Conservation (phyloP, 1,140 invertebrate genomes). For the Rhopalosiphum padi region DNA sequence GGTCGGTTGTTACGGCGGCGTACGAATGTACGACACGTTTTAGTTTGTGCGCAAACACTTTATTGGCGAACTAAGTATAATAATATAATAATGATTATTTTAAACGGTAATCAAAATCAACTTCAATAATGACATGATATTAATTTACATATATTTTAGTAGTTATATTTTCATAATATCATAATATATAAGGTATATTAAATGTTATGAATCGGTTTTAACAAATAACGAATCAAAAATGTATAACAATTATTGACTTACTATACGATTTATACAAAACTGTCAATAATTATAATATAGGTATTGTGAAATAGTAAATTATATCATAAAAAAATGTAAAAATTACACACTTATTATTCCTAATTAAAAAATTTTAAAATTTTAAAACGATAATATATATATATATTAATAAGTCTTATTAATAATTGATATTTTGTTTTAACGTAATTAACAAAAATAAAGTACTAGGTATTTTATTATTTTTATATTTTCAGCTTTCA, state of each 20-base stretch:
- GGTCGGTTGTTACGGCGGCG: not conserved
- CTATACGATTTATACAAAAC: too few relatives aligned
- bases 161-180: not conserved
- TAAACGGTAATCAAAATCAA: not conserved
- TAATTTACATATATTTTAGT: not conserved
- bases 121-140: not conserved
- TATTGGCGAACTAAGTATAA: not conserved
- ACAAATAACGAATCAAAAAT: too few relatives aligned
- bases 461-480: not conserved
- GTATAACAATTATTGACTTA: too few relatives aligned
- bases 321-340: not conserved
- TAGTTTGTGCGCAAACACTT: too few relatives aligned
- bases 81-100: not conserved
- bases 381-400: not conserved
- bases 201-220: too few relatives aligned
- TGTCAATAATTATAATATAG: too few relatives aligned
- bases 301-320: too few relatives aligned
- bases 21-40: not conserved
- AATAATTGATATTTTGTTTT: not conserved
- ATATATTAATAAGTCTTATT: not conserved
- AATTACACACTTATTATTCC: not conserved
- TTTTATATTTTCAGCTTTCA: not conserved
- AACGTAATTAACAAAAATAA: not conserved
- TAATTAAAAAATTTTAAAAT: not conserved
- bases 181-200: too few relatives aligned